Evolutionary conservation across 2,888 invertebrate species (phyloP), one percentile per base, ranked within the genome.

Genomic region (Cybosia mesomella): DNA sequence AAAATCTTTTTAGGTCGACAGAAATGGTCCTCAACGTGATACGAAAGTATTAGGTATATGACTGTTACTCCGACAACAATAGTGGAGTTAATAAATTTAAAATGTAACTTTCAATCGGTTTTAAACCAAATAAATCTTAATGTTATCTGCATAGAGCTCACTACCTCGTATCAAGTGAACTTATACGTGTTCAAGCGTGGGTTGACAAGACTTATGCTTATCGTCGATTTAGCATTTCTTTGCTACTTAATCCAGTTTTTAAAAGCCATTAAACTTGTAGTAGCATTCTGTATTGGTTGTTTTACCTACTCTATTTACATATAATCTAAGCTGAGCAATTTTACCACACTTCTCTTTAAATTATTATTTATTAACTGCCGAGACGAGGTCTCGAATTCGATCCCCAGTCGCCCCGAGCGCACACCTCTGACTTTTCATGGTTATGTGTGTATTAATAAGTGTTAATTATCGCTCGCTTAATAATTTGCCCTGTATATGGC

Each of bases 211-310:
- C 85, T 85, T 91, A 92, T 89, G 91, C 91, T 93, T 94, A 94
- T 94, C 92, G 90, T 87, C 86, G 87, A 90, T 92, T 92, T 91
- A 92, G 91, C 91, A 91, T 93, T 93, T 92, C 92, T 91, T 90
- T 80, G 93, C 93, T 93, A 93, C 93, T 90, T 93, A 92, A 91
- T 93, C 92, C 90, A 93, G 91, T 93, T 93, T 91, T 92, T 88
- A 87, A 89, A 91, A 88, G 89, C 90, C 86, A 92, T 93, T 92
- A 89, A 90, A 87, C 87, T 91, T 92, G 92, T 92, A 93, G 92
- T 91, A 91, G 92, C 92, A 86, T 86, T 86, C 84, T 87, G 87
- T 89, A 87, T 89, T 87, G 84, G 85, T 87, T 83, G 85, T 89
- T 88, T 86, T 86, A 85, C 88, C 84, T 84, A 81, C 82, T 80